Conservation (phyloP, 2,888 invertebrate species). For the Electrophaes corylata region DNA sequence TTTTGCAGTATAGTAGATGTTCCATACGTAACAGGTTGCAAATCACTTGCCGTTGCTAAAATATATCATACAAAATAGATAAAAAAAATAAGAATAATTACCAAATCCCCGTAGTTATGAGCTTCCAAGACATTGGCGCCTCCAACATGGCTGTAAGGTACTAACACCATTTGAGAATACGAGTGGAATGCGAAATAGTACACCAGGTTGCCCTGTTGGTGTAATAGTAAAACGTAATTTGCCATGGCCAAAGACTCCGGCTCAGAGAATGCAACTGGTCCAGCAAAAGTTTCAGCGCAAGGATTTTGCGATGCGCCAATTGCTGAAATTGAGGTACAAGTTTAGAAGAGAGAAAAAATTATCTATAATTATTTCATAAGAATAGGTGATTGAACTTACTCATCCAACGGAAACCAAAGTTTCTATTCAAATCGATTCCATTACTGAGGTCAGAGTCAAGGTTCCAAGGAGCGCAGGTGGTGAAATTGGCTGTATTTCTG, state of each 20-base stretch:
- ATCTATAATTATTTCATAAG: background rate
- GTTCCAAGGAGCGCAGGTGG: conserved; percentile 48
- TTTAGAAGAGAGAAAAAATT: background rate
- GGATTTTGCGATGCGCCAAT: conserved; percentile 68
- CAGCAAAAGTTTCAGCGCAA: conserved; percentile 82
- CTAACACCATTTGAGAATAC: conserved; percentile 79
- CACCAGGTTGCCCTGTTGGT: conserved; percentile 53
- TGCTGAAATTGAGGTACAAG: no score
- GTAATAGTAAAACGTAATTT: conserved; percentile 59
- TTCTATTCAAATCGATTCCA: conserved; percentile 72
- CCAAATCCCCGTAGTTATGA: conserved; percentile 72
- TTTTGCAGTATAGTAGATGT: no score
- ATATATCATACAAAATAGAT: no score
- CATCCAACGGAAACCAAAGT: conserved; percentile 69
- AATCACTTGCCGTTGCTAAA: no score
- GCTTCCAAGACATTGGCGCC: conserved; percentile 48
- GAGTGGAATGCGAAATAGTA: conserved; percentile 85
- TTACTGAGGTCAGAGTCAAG: conserved; percentile 61
- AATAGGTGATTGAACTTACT: conserved; percentile 49
- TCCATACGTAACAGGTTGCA: no score
- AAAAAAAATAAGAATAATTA: conserved; percentile 38
- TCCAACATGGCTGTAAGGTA: conserved; percentile 75
- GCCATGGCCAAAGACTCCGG: conserved; percentile 76
- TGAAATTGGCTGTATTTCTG: conserved; percentile 52
- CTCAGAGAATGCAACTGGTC: conserved; percentile 81